Base-by-base conservation (phyloP, 92 coral and sea anemone genomes). In the Umimayanthus kanabou region DNA sequence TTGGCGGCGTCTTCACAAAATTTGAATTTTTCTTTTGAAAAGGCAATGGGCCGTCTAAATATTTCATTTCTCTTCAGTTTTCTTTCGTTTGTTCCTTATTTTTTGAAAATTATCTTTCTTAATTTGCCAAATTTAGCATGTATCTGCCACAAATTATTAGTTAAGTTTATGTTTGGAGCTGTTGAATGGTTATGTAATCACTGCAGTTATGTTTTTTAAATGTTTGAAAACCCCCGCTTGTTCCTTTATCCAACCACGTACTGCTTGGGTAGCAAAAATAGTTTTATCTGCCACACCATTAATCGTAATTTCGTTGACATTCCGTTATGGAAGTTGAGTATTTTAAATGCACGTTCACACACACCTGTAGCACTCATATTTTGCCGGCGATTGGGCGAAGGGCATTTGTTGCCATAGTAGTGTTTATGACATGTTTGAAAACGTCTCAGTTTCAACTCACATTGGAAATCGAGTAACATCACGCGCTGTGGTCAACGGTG, bases 1-100 rank as follows among this genome's bases (percentile, higher is more conserved):
- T 53, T 53, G 58, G 79, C 79, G 79, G 79, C 16, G 39, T n/a
- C 29, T 75, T 29, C 39, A 22, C n/a, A 73, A 73, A n/a, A 49
- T 39, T 73, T 9, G 8, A 30, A 15, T 55, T 55, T 29, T 72
- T 72, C 33, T 25, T 37, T 13, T 73, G n/a, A 40, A 20, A 30
- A 33, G 9, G 40, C 47, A 73, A 5, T 9, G 79, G 20, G 28
- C 79, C 45, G n/a, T 37, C 9, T 9, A 39, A 16, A 39, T 5
- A 15, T 37, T 39, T 39, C 8, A 4, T 39, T 75, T 75, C 23
- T 25, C 39, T n/a, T 14, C 23, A 39, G 45, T 33, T 75, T 29
- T 33, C 49, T 75, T 9, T 20, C 29, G 1, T 39, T 39, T 37
- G 26, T 6, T 73, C 49, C 22, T 26, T 39, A 25, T 39, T 74